A percentile compares a stretch with the other conserved stretches of the same genome.
Conservation (phyloP, 2,888 invertebrate genomes). For the Aphodius sticticus region DNA sequence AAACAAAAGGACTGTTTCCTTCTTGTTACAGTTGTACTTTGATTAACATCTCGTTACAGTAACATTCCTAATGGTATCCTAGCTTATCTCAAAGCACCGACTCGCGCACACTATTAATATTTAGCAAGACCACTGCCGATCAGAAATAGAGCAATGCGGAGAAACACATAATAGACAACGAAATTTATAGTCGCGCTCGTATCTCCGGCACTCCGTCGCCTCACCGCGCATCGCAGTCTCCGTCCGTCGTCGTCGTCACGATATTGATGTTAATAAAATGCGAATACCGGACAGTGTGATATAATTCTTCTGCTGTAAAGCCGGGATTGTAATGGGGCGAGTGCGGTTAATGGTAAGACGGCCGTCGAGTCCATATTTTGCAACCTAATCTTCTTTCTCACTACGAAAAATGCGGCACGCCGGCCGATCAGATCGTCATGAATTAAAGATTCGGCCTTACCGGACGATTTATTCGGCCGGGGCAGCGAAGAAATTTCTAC, state of each 20-base stretch:
- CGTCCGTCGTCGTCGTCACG: neutral
- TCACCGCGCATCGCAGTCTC: neutral
- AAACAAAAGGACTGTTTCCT: too few species aligned
- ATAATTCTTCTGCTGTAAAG: neutral
- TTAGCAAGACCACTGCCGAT: neutral
- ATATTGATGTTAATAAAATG: constrained; percentile 4
- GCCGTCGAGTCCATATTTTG: neutral
- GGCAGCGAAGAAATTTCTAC: neutral
- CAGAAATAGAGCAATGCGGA: neutral
- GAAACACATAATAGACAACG: neutral
- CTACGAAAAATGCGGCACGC: neutral
- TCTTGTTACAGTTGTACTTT: too few species aligned
- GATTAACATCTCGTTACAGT: too few species aligned
- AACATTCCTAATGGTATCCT: too few species aligned
- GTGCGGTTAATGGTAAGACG: neutral
- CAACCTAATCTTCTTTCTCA: neutral
- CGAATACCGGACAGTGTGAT: neutral
- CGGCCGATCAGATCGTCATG: constrained; percentile 5
- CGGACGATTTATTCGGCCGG: constrained; percentile 19
- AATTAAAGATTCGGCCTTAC: constrained; percentile 22
- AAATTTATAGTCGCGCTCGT: neutral
- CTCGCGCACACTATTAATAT: neutral
- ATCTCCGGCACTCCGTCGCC: neutral
- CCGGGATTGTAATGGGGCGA: neutral
- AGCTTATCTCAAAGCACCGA: too few species aligned